These are phyloP conservation scores for Microplitis manilae DNA, from an alignment of 2,888 invertebrate species.

Conservation along the genomic window DNA sequence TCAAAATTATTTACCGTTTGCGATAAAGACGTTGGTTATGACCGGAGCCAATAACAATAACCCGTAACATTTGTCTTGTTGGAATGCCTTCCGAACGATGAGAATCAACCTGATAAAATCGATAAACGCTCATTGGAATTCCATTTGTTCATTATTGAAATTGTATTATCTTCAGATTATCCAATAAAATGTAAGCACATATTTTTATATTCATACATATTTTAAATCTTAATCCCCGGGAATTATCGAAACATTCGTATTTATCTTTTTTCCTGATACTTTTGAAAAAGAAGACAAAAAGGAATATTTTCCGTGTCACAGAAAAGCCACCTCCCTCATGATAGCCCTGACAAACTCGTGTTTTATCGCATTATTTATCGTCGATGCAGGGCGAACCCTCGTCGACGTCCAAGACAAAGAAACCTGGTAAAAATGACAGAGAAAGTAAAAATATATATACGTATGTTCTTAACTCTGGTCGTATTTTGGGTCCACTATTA, in stretches of 20 bases:
- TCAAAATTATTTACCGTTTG: conserved; percentile 44
- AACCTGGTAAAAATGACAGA: conserved; percentile 12
- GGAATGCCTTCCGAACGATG: conserved; percentile 26
- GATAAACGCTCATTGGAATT: not conserved
- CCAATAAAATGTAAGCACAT: not conserved
- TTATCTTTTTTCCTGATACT: conserved; percentile 12
- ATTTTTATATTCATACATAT: not conserved
- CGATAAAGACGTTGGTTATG: conserved; percentile 41
- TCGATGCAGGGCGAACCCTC: conserved; percentile 57
- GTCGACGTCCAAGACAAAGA: conserved; percentile 34
- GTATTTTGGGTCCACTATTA: conserved; percentile 56
- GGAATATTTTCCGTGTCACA: conserved; percentile 39
- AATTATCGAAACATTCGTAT: conserved; percentile 3
- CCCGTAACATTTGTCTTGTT: conserved; percentile 37
- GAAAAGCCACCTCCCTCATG: conserved; percentile 59
- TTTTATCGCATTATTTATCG: conserved; percentile 72
- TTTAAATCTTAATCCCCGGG: not conserved
- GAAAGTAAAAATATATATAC: conserved; percentile 43
- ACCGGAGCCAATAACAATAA: conserved; percentile 41
- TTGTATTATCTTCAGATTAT: not conserved
- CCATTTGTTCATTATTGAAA: not conserved
- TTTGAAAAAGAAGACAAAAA: conserved; percentile 17
- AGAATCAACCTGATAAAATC: conserved; percentile 9
- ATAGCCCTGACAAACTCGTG: conserved; percentile 70
- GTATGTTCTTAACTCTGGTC: conserved; percentile 40